Conservation (phyloP, 2,113 vertebrate species). For the Mesoclemmys tuberculata region DNA sequence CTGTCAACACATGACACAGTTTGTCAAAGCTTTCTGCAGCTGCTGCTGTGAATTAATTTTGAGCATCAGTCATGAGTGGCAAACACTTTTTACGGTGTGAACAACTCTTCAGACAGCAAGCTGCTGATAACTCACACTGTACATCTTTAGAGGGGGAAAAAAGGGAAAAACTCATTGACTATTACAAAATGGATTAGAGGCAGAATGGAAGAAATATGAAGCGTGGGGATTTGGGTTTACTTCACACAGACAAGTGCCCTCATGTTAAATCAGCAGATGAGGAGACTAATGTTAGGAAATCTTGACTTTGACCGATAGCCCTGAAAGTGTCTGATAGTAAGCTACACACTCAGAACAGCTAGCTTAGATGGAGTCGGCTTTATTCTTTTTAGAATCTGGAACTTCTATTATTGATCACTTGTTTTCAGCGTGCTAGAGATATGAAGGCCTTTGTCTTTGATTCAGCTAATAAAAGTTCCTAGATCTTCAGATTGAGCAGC, state of each 20-base stretch:
- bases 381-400: not conserved
- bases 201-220: slow-evolving; percentile 18
- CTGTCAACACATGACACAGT: slow-evolving; percentile 83
- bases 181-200: slow-evolving; percentile 47
- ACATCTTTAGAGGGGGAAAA: not conserved
- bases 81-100: slow-evolving; percentile 82
- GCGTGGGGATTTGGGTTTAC: not conserved
- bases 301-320: not conserved
- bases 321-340: not conserved
- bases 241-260: not conserved
- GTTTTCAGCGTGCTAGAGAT: not conserved
- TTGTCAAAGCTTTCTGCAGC: slow-evolving; percentile 81
- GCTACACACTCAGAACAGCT: not conserved
- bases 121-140: too few species aligned
- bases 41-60: slow-evolving; percentile 83
- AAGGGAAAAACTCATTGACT: slow-evolving; percentile 28
- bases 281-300: not conserved
- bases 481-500: not conserved
- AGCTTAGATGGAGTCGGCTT: not conserved
- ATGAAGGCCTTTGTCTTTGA: not conserved
- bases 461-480: not conserved
- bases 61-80: slow-evolving; percentile 79
- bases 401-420: not conserved
- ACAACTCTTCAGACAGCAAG: slow-evolving; percentile 55
- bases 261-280: not conserved